A percentile compares a stretch with the other conserved stretches of the same genome.
phyloP scores from a whole-genome alignment of 1,140 invertebrate species.

The Drosophila tsacasi region DNA sequence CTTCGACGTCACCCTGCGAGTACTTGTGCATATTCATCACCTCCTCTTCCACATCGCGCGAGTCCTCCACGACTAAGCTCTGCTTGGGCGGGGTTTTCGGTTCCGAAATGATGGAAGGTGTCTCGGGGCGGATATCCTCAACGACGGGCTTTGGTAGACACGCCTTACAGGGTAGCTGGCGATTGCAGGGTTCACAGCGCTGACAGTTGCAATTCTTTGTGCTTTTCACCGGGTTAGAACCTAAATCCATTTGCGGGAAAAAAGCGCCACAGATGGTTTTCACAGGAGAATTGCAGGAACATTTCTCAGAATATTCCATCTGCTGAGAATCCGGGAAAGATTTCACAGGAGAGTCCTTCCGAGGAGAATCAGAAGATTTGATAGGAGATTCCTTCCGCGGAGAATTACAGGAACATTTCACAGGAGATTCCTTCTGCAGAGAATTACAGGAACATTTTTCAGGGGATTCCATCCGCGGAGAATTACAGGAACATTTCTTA shows the following conservation, averaged over 20 bases:
- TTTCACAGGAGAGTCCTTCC: neutral
- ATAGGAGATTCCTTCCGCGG: neutral
- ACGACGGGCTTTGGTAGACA: neutral
- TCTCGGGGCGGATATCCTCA: neutral
- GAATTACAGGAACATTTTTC: neutral
- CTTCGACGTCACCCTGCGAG: neutral
- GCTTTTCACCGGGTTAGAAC: too few relatives aligned
- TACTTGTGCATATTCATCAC: conserved; percentile 3
- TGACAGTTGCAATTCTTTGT: too few relatives aligned
- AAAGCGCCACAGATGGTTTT: too few relatives aligned
- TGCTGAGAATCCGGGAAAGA: too few relatives aligned
- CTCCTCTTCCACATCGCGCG: neutral
- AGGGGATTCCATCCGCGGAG: neutral
- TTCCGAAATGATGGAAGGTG: neutral
- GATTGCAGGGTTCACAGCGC: too few relatives aligned
- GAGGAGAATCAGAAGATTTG: neutral
- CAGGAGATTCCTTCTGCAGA: neutral
- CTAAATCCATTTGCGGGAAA: too few relatives aligned
- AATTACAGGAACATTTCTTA: rapidly evolving
- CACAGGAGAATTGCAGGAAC: neutral
- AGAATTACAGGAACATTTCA: neutral
- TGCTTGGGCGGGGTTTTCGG: neutral
- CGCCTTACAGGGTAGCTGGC: too few relatives aligned
- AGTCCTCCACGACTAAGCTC: neutral
- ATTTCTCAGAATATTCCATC: neutral